These are phyloP conservation scores for Panthera leo DNA, from an alignment of 2,113 vertebrate genomes.

Conservation along the genomic window DNA sequence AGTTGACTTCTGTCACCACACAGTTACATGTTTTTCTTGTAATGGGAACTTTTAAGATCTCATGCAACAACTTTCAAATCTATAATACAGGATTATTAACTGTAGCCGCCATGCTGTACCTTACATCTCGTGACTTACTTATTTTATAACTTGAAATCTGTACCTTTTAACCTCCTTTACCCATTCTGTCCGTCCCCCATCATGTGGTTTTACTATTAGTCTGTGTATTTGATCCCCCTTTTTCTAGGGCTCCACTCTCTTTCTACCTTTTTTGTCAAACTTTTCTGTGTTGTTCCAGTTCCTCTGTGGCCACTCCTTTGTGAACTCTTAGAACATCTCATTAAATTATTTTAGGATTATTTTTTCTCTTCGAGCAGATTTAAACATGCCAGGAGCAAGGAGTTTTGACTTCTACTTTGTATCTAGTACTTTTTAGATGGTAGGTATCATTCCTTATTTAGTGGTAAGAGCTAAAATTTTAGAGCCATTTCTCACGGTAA, in stretches of 20 bases:
- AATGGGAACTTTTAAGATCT: background rate
- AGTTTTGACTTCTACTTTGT: background rate
- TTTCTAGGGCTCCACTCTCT: background rate
- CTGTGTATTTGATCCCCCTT: background rate
- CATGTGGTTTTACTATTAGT: background rate
- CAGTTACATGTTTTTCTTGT: background rate
- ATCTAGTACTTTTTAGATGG: background rate
- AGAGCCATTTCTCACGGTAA: background rate
- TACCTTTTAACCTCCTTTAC: background rate
- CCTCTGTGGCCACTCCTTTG: background rate
- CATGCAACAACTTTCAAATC: background rate
- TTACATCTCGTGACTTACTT: background rate
- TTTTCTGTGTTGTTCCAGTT: background rate
- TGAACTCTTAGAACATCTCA: background rate
- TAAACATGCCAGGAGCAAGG: background rate
- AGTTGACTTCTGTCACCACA: background rate
- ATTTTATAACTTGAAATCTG: background rate
- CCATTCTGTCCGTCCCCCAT: background rate
- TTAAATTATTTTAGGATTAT: slow-evolving; percentile 1
- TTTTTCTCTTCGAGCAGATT: background rate
- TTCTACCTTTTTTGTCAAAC: background rate
- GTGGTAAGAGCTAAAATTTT: background rate
- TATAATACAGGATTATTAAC: background rate
- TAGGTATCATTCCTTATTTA: background rate
- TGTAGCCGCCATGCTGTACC: background rate